Conservation (phyloP, 2,113 vertebrate genomes). For the Nibea coibor region DNA sequence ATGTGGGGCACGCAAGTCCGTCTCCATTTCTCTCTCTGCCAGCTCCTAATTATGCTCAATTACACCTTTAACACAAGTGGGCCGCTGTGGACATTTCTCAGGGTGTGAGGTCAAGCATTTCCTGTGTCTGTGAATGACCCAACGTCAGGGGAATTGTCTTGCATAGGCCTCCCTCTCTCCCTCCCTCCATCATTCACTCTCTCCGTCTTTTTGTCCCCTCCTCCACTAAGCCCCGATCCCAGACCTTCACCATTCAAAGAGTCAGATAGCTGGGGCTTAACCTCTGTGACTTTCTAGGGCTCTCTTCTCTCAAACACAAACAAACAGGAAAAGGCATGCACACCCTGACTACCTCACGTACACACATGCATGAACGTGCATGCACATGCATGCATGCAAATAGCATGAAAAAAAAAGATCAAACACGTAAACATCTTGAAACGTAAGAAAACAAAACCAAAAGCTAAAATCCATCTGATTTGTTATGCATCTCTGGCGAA, state of each 20-base stretch:
- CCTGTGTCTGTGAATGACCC: constrained; percentile 82
- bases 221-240: constrained; percentile 65
- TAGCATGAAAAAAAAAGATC: not conserved
- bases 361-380: not conserved
- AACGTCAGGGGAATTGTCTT: constrained; percentile 77
- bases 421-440: not conserved
- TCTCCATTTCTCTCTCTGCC: constrained; percentile 76
- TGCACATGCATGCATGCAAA: constrained; percentile 1
- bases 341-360: constrained; percentile 20
- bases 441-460: not conserved
- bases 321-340: constrained; percentile 64
- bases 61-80: constrained; percentile 85
- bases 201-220: constrained; percentile 61
- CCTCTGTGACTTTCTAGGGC: constrained; percentile 62
- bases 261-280: constrained; percentile 71
- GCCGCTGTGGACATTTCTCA: constrained; percentile 81
- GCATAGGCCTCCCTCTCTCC: constrained; percentile 63
- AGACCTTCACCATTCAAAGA: constrained; percentile 71
- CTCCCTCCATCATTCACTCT: constrained; percentile 70
- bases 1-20: constrained; percentile 59
- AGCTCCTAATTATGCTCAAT: constrained; percentile 84
- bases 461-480: constrained; percentile 13
- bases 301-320: constrained; percentile 69
- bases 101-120: constrained; percentile 86
- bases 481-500: not conserved